Percentiles rank a stretch among this genome's conserved stretches.
These are phyloP conservation scores for Carduelis carduelis DNA, from an alignment of 2,797 vertebrate genomes.

Conservation along the genomic window DNA sequence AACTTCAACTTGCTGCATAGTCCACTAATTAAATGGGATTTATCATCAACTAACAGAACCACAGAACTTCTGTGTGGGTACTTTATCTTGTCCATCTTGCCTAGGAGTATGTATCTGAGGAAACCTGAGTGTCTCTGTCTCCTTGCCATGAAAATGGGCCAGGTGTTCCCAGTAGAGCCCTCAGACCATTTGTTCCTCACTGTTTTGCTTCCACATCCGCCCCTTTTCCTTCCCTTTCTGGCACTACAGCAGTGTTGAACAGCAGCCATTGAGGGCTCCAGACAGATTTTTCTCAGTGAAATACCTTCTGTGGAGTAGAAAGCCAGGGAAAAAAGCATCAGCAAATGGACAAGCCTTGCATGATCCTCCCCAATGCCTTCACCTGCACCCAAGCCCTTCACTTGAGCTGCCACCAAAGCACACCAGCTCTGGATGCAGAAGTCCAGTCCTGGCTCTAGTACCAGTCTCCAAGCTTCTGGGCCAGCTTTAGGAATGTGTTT, in stretches of 20 bases:
- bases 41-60: neutral
- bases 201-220: constrained; percentile 16
- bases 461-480: constrained; percentile 51
- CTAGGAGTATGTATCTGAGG: neutral
- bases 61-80: neutral
- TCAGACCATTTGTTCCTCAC: neutral
- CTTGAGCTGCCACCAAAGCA: constrained; percentile 6
- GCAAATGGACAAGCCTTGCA: neutral
- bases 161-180: neutral
- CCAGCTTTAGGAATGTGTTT: constrained; percentile 68
- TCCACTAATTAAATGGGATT: neutral
- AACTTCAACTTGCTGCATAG: neutral
- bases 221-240: constrained; percentile 18
- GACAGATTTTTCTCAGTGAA: constrained; percentile 42
- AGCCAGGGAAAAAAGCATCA: neutral
- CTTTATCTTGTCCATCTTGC: neutral
- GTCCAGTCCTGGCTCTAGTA: neutral
- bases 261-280: neutral
- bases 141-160: neutral
- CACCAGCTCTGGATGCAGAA: neutral
- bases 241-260: constrained; percentile 25
- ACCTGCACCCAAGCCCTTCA: neutral
- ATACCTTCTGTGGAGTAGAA: neutral
- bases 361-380: neutral
- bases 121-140: neutral